A percentile compares a stretch with the other conserved stretches of the same genome.
These are phyloP conservation scores for Castor canadensis DNA, from an alignment of 2,113 vertebrate genomes.

Conservation along the genomic window DNA sequence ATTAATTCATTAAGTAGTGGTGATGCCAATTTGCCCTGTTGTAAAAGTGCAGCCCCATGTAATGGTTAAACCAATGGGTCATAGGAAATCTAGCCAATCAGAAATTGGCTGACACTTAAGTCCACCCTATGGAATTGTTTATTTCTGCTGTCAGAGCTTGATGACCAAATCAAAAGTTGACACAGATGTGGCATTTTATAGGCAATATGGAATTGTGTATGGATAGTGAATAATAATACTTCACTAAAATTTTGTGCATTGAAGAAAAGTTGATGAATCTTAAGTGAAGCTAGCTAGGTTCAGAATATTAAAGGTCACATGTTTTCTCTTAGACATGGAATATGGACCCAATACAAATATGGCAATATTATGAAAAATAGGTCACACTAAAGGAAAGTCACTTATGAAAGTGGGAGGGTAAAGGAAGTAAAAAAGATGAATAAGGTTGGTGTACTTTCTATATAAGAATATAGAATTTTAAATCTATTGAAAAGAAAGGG, in stretches of 20 bases:
- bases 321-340: too few relatives aligned
- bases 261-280: too few relatives aligned
- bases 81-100: not conserved
- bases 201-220: not conserved
- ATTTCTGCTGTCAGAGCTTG: not conserved
- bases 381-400: too few relatives aligned
- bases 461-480: too few relatives aligned
- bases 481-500: too few relatives aligned
- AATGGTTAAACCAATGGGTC: not conserved
- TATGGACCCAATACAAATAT: too few relatives aligned
- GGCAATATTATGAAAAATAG: too few relatives aligned
- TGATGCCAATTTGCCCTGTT: not conserved
- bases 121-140: not conserved
- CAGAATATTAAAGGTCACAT: too few relatives aligned
- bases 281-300: too few relatives aligned
- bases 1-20: not conserved
- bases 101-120: not conserved
- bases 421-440: too few relatives aligned
- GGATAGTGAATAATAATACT: not conserved
- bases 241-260: not conserved
- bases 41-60: not conserved
- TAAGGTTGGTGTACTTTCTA: too few relatives aligned
- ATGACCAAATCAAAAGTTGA: constrained; percentile 13
- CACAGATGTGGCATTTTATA: not conserved
- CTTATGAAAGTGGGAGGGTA: too few relatives aligned